These are phyloP conservation scores for Idaea straminata DNA, from an alignment of 2,888 invertebrate genomes.

Conservation along the genomic window DNA sequence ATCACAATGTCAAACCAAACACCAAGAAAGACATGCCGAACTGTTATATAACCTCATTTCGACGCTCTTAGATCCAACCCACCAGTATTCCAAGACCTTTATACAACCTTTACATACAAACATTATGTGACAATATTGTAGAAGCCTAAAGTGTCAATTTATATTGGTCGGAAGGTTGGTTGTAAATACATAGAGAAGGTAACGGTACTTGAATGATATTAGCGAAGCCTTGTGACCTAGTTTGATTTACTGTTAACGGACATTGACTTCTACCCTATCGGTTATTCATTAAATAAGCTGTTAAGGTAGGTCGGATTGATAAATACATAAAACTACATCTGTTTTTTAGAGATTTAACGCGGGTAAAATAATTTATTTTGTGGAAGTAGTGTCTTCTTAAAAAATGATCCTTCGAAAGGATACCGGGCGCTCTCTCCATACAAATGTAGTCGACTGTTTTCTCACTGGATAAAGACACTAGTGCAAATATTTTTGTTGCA, in stretches of 20 bases:
- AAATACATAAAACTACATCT: neutral
- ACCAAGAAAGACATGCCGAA: neutral
- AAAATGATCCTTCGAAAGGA: too few species aligned
- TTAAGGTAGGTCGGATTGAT: neutral
- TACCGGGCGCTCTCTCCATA: too few species aligned
- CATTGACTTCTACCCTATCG: conserved; percentile 58
- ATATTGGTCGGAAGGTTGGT: neutral
- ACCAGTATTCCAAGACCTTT: neutral
- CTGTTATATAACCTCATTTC: neutral
- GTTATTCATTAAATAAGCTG: conserved; percentile 1
- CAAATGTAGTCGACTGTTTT: too few species aligned
- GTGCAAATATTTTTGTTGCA: too few species aligned
- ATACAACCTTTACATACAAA: neutral
- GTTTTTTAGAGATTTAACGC: neutral
- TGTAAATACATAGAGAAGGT: conserved; percentile 43
- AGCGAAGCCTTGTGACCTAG: conserved; percentile 77
- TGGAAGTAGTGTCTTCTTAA: too few species aligned
- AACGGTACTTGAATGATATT: conserved; percentile 70
- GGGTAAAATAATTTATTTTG: too few species aligned
- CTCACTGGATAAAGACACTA: too few species aligned
- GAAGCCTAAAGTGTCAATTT: neutral
- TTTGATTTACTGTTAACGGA: conserved; percentile 65
- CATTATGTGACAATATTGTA: neutral
- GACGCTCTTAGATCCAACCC: neutral
- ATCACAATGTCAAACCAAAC: neutral